Evolutionary conservation across 2,888 invertebrate genomes (phyloP).

Genomic region (Caenorhabditis drosophilae): DNA sequence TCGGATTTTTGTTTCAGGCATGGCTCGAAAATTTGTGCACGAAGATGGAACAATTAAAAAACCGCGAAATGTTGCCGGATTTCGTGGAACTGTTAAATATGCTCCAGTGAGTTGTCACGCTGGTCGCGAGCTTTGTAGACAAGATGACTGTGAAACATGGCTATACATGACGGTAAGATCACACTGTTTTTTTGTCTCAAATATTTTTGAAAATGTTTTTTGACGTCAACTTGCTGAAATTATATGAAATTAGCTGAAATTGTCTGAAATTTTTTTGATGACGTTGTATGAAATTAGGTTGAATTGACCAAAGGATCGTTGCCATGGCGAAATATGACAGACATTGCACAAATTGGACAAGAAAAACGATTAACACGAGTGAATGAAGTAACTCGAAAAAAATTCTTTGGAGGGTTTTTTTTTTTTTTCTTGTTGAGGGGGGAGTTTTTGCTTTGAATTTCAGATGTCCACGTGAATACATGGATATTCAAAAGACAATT

Average conservation of each 20-base stretch:
- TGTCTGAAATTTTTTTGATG: too few relatives aligned
- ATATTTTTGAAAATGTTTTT: too few relatives aligned
- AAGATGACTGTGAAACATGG: constrained; percentile 60
- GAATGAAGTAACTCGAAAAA: constrained; percentile 44
- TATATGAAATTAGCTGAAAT: too few relatives aligned
- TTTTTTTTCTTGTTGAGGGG: not conserved
- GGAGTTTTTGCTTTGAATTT: not conserved
- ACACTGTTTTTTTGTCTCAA: too few relatives aligned
- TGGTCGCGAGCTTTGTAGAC: constrained; percentile 52
- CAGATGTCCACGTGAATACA: constrained; percentile 55
- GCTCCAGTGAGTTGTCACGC: constrained; percentile 59
- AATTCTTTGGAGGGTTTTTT: constrained; percentile 52
- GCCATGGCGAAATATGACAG: constrained; percentile 60
- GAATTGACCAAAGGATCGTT: constrained; percentile 58
- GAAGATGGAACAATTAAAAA: constrained; percentile 57
- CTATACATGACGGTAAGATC: constrained; percentile 52
- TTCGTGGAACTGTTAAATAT: constrained; percentile 57
- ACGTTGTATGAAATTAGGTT: constrained; percentile 9
- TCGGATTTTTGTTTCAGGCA: constrained; percentile 19
- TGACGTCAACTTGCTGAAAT: too few relatives aligned
- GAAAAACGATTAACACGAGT: constrained; percentile 47
- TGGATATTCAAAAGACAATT: constrained; percentile 49
- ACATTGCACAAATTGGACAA: constrained; percentile 55
- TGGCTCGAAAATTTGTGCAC: constrained; percentile 60
- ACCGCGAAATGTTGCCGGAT: constrained; percentile 57